Conservation (phyloP, 1,140 invertebrate species). For the Drosophila funebris region DNA sequence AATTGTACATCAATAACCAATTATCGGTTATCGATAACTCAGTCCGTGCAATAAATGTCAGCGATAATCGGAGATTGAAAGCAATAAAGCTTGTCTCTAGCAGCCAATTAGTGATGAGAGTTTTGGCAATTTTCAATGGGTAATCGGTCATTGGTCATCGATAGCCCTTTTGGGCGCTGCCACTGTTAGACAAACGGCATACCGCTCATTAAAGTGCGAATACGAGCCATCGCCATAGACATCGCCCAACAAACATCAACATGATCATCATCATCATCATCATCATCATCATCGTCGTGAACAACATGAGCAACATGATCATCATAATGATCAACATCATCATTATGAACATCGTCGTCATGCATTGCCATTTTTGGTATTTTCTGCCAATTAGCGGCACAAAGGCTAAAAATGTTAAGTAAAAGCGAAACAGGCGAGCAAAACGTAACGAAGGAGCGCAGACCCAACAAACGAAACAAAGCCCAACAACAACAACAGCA, state of each 20-base stretch:
- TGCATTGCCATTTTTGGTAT: conserved; percentile 82
- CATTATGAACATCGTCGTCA: conserved; percentile 48
- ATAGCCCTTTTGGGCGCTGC: conserved; percentile 40
- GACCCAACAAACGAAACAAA: conserved; percentile 33
- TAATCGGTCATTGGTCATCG: conserved; percentile 21
- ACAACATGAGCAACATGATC: conserved; percentile 3
- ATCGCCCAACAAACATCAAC: conserved; percentile 10
- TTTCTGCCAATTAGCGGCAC: conserved; percentile 82
- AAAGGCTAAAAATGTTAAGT: conserved; percentile 81
- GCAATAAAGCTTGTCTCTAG: not conserved
- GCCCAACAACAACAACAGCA: conserved; percentile 31
- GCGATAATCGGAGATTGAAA: too few species aligned
- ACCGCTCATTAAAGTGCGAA: conserved; percentile 42
- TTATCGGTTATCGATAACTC: too few species aligned
- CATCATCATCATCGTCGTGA: not conserved
- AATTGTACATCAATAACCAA: too few species aligned
- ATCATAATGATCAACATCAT: conserved; percentile 27
- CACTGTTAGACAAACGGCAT: conserved; percentile 23
- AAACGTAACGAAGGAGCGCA: conserved; percentile 64
- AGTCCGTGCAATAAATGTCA: too few species aligned
- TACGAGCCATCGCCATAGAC: conserved; percentile 14
- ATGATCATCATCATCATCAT: too few species aligned
- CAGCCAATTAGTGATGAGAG: not conserved
- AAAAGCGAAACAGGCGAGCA: conserved; percentile 74
- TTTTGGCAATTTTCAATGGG: not conserved